Conservation (phyloP, 1,140 invertebrate genomes). For the Drosophila baimaii region DNA sequence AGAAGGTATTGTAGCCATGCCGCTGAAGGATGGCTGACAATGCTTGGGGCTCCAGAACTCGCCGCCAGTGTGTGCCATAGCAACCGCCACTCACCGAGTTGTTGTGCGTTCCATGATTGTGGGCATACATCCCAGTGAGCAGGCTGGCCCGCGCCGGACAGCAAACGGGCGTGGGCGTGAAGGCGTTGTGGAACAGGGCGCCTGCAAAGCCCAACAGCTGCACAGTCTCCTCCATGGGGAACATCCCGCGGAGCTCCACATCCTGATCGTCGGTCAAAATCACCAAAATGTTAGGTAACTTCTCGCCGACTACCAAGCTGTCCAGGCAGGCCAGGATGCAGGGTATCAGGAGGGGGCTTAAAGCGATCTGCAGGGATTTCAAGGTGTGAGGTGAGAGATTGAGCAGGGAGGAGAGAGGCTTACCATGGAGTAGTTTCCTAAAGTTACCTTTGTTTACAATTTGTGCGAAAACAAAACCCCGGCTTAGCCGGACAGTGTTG, state of each 20-base stretch:
- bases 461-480: slow-evolving; percentile 25
- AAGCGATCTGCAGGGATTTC: neutral
- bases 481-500: slow-evolving; percentile 11
- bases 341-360: neutral
- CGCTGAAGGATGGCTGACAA: slow-evolving; percentile 88
- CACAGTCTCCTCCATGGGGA: slow-evolving; percentile 87
- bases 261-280: slow-evolving; percentile 95
- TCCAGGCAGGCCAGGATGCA: neutral
- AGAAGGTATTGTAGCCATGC: slow-evolving; percentile 91
- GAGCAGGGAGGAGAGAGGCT: neutral
- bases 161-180: slow-evolving; percentile 92
- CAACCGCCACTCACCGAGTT: slow-evolving; percentile 92
- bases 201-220: slow-evolving; percentile 88
- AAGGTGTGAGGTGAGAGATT: neutral
- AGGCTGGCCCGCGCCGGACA: slow-evolving; percentile 95
- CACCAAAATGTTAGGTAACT: slow-evolving; percentile 90
- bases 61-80: slow-evolving; percentile 88
- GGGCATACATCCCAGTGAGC: slow-evolving; percentile 92
- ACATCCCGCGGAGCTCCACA: slow-evolving; percentile 89
- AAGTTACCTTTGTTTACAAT: slow-evolving; percentile 17
- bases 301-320: neutral
- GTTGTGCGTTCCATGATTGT: slow-evolving; percentile 92
- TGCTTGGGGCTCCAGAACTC: slow-evolving; percentile 87
- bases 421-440: slow-evolving; percentile 20
- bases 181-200: slow-evolving; percentile 90